Base-by-base conservation (phyloP, 2,113 vertebrate genomes). In the Burhinus oedicnemus region DNA sequence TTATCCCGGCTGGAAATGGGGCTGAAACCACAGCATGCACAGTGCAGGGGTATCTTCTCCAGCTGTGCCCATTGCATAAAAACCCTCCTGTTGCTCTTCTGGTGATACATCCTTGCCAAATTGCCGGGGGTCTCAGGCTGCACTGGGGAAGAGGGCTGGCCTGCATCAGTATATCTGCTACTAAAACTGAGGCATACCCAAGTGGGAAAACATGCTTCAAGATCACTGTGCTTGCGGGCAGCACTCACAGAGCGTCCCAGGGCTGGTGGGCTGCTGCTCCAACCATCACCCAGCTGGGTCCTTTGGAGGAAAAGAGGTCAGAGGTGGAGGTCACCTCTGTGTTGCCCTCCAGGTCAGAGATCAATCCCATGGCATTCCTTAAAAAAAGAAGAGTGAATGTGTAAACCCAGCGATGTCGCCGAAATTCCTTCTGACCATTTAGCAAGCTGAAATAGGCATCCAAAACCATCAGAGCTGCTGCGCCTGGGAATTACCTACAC, bases 321-420 rank as follows among this genome's bases (percentile, higher is more conserved):
- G 83, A 79, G 44, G 42, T 70, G 64, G 45, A 76, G 85, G 90
- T 95, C 8, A 0, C 38, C 40, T 77, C 85, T 86, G 45, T 70
- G 60, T 62, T 0, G 0, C 69, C 57, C 77, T 92, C 34, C 34
- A 60, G 92, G 80, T 93, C 96, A 95, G 71, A 91, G 94, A 76
- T 95, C 92, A 97, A 69, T 89, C 90, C 92, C 9, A 2, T 68
- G 65, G 69, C 69, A 93, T 96, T 93, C n/a, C 89, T 95, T 66
- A 49, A 76, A 94, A 92, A 74, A 69, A 86, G 38, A 66, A 60
- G 34, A 57, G 49, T 29, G 57, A 82, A 93, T 57, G 44, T 64
- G 55, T 89, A 90, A 81, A 34, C 7, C 79, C 38, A 60, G 60
- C 1, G 1, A 84, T 75, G 72, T 60, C 8, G 2, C 57, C 23